These are phyloP conservation scores for Arenicola marina DNA, from an alignment of 2,888 invertebrate genomes.

Conservation along the genomic window DNA sequence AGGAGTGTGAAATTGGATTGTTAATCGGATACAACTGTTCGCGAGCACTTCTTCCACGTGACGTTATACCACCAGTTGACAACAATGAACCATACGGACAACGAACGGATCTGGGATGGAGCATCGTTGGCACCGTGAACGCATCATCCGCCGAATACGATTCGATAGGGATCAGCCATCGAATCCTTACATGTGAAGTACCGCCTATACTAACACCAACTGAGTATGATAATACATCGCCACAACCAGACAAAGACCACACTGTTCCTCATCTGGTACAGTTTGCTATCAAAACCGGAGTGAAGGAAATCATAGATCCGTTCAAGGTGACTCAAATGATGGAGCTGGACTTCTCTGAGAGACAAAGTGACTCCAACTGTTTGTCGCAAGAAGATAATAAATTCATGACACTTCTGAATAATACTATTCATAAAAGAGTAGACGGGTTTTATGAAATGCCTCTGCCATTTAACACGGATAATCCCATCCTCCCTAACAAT, in stretches of 20 bases:
- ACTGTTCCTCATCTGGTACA: no score
- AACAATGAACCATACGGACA: no score
- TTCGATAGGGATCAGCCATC: no score
- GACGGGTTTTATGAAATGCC: slow-evolving; percentile 5
- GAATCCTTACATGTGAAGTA: no score
- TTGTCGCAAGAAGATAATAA: slow-evolving; percentile 5
- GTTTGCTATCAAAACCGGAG: slow-evolving; percentile 3
- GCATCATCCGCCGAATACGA: no score
- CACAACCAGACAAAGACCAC: no score
- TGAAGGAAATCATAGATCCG: slow-evolving; percentile 29
- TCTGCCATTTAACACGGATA: slow-evolving; percentile 1
- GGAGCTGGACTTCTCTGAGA: slow-evolving; percentile 28
- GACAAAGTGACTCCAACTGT: neutral
- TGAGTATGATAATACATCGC: no score
- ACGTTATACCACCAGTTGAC: no score
- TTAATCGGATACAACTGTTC: slow-evolving; percentile 36
- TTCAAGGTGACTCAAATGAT: no score
- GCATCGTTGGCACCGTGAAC: no score
- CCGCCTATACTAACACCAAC: no score
- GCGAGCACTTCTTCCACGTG: slow-evolving; percentile 29
- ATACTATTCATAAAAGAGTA: neutral
- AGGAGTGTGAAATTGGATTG: slow-evolving; percentile 29
- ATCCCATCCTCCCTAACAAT: slow-evolving; percentile 4
- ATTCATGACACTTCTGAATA: slow-evolving; percentile 7
- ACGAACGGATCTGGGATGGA: no score